These are phyloP conservation scores for Brenthis ino DNA, from an alignment of 2,888 invertebrate species.

Conservation along the genomic window DNA sequence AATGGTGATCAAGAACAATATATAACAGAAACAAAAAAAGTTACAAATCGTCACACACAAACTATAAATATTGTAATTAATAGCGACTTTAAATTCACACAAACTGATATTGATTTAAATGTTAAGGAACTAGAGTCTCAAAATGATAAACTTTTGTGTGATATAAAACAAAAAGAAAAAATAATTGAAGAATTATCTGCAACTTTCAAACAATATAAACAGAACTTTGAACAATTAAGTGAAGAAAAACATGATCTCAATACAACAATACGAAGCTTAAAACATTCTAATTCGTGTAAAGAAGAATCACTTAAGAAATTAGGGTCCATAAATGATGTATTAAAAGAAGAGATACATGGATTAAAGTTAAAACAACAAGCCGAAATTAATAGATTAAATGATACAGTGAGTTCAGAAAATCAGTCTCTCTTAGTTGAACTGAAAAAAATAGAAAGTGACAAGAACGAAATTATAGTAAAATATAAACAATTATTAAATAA, in stretches of 20 bases:
- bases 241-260: slow-evolving; percentile 63
- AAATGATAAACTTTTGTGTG: slow-evolving; percentile 48
- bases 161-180: slow-evolving; percentile 58
- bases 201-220: slow-evolving; percentile 57
- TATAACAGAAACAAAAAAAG: slow-evolving; percentile 26
- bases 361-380: slow-evolving; percentile 47
- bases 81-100: slow-evolving; percentile 48
- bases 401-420: slow-evolving; percentile 66
- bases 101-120: slow-evolving; percentile 57
- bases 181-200: slow-evolving; percentile 56
- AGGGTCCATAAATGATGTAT: slow-evolving; percentile 49
- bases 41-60: slow-evolving; percentile 53
- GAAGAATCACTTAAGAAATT: slow-evolving; percentile 53
- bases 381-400: slow-evolving; percentile 51
- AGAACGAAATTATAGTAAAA: slow-evolving; percentile 66
- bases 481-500: slow-evolving; percentile 75
- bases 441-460: slow-evolving; percentile 71
- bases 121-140: slow-evolving; percentile 46
- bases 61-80: slow-evolving; percentile 45
- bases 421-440: slow-evolving; percentile 65
- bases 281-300: slow-evolving; percentile 57
- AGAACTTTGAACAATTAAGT: slow-evolving; percentile 59
- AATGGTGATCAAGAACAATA: slow-evolving; percentile 30
- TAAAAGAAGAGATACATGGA: slow-evolving; percentile 53
- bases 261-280: slow-evolving; percentile 56